These are phyloP conservation scores for Antennarius maculatus DNA, from an alignment of 2,797 vertebrate genomes.

Conservation along the genomic window DNA sequence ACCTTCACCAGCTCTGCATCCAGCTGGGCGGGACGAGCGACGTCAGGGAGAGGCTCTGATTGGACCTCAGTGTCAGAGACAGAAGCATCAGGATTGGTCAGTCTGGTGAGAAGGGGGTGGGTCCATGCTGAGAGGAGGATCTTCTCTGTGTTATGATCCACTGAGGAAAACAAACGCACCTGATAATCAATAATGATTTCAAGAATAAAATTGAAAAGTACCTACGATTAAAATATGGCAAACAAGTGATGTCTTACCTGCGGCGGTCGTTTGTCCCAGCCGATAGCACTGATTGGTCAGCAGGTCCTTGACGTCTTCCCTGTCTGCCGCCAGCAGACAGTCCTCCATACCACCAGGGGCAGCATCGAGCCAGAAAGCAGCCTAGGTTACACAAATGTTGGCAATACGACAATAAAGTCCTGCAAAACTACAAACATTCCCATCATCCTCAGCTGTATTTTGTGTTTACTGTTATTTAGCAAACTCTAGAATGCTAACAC, in stretches of 20 bases:
- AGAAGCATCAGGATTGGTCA: constrained; percentile 21
- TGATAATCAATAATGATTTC: no score
- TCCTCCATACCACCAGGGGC: constrained; percentile 52
- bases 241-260: constrained; percentile 39
- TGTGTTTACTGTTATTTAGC: neutral
- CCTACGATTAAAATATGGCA: neutral
- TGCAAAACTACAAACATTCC: no score
- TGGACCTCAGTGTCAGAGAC: neutral
- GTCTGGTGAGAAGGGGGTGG: constrained; percentile 53
- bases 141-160: constrained; percentile 41
- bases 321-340: constrained; percentile 46
- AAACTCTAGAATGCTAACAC: no score
- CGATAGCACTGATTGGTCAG: constrained; percentile 60
- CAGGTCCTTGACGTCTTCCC: constrained; percentile 49
- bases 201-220: no score
- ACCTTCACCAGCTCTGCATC: constrained; percentile 51
- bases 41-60: constrained; percentile 18
- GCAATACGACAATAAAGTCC: no score
- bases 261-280: constrained; percentile 8
- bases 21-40: neutral
- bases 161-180: constrained; percentile 22
- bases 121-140: constrained; percentile 61
- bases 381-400: constrained; percentile 35
- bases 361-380: constrained; percentile 54
- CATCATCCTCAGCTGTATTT: no score